Percentiles rank a stretch among this genome's conserved stretches.
These are phyloP conservation scores for Sycophila texana DNA, from an alignment of 2,888 invertebrate genomes.

Conservation along the genomic window DNA sequence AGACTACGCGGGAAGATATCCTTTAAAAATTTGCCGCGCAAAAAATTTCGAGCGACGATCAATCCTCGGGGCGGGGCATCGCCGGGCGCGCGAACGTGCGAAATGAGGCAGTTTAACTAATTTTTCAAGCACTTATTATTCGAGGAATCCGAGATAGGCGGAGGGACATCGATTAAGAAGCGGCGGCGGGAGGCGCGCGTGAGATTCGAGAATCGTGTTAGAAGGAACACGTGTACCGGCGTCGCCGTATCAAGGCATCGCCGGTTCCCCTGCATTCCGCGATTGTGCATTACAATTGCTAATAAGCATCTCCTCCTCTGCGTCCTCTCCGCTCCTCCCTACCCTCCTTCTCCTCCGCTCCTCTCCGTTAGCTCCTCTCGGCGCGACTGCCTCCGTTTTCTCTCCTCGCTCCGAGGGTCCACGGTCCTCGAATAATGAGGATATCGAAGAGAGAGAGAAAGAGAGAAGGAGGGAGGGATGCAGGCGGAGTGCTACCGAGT, in stretches of 20 bases:
- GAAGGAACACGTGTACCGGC: slow-evolving; percentile 66
- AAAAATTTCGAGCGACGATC: too few relatives aligned
- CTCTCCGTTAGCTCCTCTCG: background rate
- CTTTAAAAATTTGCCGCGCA: too few relatives aligned
- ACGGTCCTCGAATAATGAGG: slow-evolving; percentile 48
- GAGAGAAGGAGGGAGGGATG: background rate
- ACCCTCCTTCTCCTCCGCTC: slow-evolving; percentile 42
- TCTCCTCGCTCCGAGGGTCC: slow-evolving; percentile 23
- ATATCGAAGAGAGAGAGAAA: slow-evolving; percentile 38
- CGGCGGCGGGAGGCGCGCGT: background rate
- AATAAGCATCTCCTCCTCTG: slow-evolving; percentile 64
- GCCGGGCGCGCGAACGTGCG: too few relatives aligned
- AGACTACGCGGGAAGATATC: too few relatives aligned
- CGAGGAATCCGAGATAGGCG: slow-evolving; percentile 40
- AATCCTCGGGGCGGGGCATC: background rate
- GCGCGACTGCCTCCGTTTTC: background rate
- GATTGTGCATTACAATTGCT: slow-evolving; percentile 70
- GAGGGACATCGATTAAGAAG: slow-evolving; percentile 38
- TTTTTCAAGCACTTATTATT: slow-evolving; percentile 45
- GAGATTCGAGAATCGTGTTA: slow-evolving; percentile 62
- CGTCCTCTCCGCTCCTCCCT: slow-evolving; percentile 35
- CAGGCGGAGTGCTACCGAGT: slow-evolving; percentile 32
- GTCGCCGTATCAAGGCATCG: slow-evolving; percentile 66
- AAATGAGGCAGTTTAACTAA: slow-evolving; percentile 10
- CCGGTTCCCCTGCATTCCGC: slow-evolving; percentile 65